A percentile compares a stretch with the other conserved stretches of the same genome.
phyloP scores from a whole-genome alignment of 2,888 invertebrate species.

The Nemotelus pantherinus region DNA sequence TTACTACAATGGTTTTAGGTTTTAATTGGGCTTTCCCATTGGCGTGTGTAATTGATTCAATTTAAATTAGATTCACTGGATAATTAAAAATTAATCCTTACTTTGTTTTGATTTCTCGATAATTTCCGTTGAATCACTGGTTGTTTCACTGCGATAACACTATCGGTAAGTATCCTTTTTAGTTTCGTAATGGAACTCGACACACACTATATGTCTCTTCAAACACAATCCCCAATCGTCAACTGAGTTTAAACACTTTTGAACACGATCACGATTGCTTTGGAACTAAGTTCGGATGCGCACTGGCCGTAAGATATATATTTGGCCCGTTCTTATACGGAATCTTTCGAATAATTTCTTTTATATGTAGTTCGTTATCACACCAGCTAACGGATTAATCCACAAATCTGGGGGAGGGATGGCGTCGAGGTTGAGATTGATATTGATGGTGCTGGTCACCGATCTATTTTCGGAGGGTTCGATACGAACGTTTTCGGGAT shows the following conservation, averaged over 20 bases:
- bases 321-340: slow-evolving; percentile 13
- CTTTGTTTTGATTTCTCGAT: slow-evolving; percentile 1
- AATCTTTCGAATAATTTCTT: neutral
- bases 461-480: slow-evolving; percentile 34
- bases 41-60: neutral
- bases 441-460: neutral
- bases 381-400: slow-evolving; percentile 28
- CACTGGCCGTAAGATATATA: slow-evolving; percentile 21
- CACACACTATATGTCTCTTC: neutral
- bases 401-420: slow-evolving; percentile 1
- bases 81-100: slow-evolving; percentile 18
- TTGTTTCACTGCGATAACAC: slow-evolving; percentile 2
- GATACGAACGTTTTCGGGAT: slow-evolving; percentile 9
- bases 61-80: neutral
- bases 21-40: no score
- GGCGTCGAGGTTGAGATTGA: neutral
- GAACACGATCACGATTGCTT: slow-evolving; percentile 38
- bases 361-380: slow-evolving; percentile 9
- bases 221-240: no score
- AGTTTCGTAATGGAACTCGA: neutral
- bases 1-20: no score
- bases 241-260: slow-evolving; percentile 5
- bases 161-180: slow-evolving; percentile 14
- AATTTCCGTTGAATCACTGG: neutral
- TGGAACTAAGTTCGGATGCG: slow-evolving; percentile 34